Conservation (phyloP, 2,113 vertebrate species). For the Aldabrachelys gigantea region DNA sequence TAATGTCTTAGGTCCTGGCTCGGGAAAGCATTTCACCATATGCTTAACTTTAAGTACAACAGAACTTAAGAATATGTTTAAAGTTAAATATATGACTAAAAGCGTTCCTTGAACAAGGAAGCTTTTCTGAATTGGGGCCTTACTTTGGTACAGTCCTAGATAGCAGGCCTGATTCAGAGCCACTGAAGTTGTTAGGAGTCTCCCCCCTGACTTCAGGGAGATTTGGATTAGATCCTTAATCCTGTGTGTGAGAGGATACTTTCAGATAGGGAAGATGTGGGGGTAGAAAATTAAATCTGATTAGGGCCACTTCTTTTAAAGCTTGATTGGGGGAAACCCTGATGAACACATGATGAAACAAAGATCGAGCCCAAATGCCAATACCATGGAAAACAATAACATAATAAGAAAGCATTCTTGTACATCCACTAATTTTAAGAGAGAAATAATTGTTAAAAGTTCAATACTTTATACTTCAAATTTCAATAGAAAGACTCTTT, state of each 20-base stretch:
- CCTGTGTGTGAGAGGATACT: not conserved
- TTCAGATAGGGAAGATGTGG: not conserved
- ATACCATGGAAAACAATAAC: slow-evolving; percentile 16
- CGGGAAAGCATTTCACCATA: not conserved
- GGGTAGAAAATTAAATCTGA: not conserved
- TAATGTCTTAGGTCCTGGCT: slow-evolving; percentile 13
- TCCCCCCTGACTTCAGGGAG: not conserved
- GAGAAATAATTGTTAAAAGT: slow-evolving; percentile 51
- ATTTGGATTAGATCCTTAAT: not conserved
- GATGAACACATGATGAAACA: slow-evolving; percentile 51
- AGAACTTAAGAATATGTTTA: not conserved
- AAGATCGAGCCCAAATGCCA: not conserved
- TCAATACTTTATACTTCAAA: slow-evolving; percentile 46
- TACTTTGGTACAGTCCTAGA: not conserved
- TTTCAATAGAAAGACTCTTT: slow-evolving; percentile 52
- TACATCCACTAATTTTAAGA: slow-evolving; percentile 7
- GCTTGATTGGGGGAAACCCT: slow-evolving; percentile 43
- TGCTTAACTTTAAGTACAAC: slow-evolving; percentile 13
- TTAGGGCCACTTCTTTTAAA: slow-evolving; percentile 26
- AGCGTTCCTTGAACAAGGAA: slow-evolving; percentile 17
- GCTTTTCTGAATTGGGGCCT: not conserved
- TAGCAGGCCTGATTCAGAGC: not conserved
- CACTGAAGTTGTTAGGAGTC: not conserved
- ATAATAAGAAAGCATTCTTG: slow-evolving; percentile 54
- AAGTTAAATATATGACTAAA: not conserved